Conservation (phyloP, 2,888 invertebrate species). For the Pinctada fucata region DNA sequence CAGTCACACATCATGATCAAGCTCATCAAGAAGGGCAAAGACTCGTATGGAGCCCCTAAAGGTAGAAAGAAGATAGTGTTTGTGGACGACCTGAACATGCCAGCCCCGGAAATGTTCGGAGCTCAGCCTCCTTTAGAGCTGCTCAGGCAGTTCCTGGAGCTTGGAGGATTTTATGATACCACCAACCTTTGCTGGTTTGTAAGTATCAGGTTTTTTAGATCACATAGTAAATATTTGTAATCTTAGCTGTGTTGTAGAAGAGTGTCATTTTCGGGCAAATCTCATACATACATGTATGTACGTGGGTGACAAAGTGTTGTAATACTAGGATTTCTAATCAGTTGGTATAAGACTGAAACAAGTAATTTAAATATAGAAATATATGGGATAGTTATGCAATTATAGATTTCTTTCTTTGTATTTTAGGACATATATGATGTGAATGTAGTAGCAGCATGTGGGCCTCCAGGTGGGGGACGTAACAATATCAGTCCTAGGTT, state of each 20-base stretch:
- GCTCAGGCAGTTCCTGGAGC: slow-evolving; percentile 74
- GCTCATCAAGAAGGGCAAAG: slow-evolving; percentile 75
- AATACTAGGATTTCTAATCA: too few relatives aligned
- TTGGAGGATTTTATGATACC: slow-evolving; percentile 75
- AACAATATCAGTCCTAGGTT: slow-evolving; percentile 73
- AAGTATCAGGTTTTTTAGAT: background rate
- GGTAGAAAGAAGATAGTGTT: slow-evolving; percentile 75
- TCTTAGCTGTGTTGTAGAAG: too few relatives aligned
- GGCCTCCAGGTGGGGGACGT: slow-evolving; percentile 75
- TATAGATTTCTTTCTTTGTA: too few relatives aligned
- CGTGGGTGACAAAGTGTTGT: too few relatives aligned
- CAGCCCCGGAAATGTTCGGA: slow-evolving; percentile 75
- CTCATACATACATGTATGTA: too few relatives aligned
- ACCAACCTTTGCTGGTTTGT: slow-evolving; percentile 3
- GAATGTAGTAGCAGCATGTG: slow-evolving; percentile 74
- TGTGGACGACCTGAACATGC: slow-evolving; percentile 77
- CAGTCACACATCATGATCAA: slow-evolving; percentile 72
- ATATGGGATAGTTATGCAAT: too few relatives aligned
- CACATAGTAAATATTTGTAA: too few relatives aligned
- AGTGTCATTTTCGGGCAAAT: too few relatives aligned
- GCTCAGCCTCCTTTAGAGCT: slow-evolving; percentile 76
- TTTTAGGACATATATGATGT: slow-evolving; percentile 74
- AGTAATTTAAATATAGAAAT: too few relatives aligned
- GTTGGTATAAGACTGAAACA: too few relatives aligned
- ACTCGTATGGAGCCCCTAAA: slow-evolving; percentile 74